These are phyloP conservation scores for Strix aluco DNA, from an alignment of 2,113 vertebrate species.

Conservation along the genomic window DNA sequence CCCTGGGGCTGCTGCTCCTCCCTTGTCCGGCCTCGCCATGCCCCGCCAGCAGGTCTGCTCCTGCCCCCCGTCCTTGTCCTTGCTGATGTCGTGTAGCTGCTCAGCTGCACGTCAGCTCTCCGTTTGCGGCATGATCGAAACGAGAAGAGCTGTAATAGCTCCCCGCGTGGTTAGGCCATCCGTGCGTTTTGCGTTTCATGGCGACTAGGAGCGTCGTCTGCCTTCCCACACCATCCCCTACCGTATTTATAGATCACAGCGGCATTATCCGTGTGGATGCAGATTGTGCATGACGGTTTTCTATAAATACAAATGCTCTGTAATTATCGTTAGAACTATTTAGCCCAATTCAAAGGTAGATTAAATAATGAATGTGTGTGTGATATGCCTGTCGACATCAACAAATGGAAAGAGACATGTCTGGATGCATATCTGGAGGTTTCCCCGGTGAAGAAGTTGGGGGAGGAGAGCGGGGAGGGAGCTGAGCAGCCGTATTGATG, in stretches of 20 bases:
- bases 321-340: conserved; percentile 70
- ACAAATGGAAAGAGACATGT: conserved; percentile 27
- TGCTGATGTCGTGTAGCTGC: fast-evolving
- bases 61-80: background rate
- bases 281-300: background rate
- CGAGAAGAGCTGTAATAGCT: background rate
- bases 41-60: background rate
- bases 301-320: conserved; percentile 65
- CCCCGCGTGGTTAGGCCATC: background rate
- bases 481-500: background rate
- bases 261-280: background rate
- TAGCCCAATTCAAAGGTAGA: conserved; percentile 69
- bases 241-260: conserved; percentile 31
- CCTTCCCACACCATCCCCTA: conserved; percentile 3
- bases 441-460: background rate
- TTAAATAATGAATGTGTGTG: conserved; percentile 70
- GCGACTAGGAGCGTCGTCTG: background rate
- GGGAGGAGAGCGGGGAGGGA: background rate
- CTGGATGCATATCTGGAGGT: conserved; percentile 24
- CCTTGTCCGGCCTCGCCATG: fast-evolving
- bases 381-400: conserved; percentile 47
- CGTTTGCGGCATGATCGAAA: fast-evolving
- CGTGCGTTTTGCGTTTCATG: background rate
- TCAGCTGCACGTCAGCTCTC: background rate
- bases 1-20: background rate